These are phyloP conservation scores for Melanostigma gelatinosum DNA, from an alignment of 2,113 vertebrate genomes.

Conservation along the genomic window DNA sequence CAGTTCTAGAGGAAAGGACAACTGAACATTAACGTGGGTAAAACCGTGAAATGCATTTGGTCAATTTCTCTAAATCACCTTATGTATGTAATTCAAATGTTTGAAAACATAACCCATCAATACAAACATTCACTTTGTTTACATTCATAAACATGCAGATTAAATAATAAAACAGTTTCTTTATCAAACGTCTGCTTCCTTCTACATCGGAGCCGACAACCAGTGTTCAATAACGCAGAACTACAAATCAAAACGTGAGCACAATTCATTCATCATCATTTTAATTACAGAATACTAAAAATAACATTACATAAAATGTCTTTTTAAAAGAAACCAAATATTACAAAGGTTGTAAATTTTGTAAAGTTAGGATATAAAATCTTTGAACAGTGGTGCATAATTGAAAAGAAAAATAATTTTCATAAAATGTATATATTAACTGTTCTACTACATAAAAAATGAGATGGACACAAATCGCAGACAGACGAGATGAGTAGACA, in stretches of 20 bases:
- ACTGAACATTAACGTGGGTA: not conserved
- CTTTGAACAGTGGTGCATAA: conserved; percentile 85
- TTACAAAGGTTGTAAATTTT: conserved; percentile 86
- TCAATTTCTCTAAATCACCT: not conserved
- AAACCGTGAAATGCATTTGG: not conserved
- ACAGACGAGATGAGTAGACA: conserved; percentile 77
- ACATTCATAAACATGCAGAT: not conserved
- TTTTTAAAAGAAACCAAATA: conserved; percentile 85
- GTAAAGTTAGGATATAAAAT: conserved; percentile 87
- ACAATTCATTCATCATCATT: conserved; percentile 66
- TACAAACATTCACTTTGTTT: not conserved
- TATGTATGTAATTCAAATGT: not conserved
- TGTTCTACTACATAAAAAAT: conserved; percentile 82
- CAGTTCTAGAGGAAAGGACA: not conserved
- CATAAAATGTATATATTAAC: conserved; percentile 85
- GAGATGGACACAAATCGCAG: conserved; percentile 79
- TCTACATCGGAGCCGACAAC: not conserved
- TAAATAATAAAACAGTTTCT: not conserved
- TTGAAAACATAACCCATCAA: not conserved
- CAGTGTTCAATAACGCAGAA: not conserved
- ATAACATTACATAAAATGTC: conserved; percentile 86
- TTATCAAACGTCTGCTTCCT: not conserved
- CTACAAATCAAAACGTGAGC: not conserved
- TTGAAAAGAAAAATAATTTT: conserved; percentile 83
- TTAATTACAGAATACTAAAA: conserved; percentile 87